Percentiles rank a stretch among this genome's conserved stretches.
phyloP scores from a whole-genome alignment of 2,113 vertebrate species.

The Phrynocephalus versicolor region DNA sequence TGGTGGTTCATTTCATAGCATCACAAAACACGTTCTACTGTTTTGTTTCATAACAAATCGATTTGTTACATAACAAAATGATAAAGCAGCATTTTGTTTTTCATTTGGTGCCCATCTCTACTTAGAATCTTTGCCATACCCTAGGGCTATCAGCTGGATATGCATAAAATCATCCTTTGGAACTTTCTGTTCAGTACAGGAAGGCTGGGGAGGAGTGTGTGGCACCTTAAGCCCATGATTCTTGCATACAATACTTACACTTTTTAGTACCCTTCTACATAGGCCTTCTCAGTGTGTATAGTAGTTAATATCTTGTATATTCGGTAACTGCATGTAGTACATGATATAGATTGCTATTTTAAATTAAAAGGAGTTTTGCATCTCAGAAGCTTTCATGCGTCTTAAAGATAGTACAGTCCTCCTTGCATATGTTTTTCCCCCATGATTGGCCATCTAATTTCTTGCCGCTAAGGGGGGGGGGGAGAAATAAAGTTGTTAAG shows the following conservation, averaged over 20 bases:
- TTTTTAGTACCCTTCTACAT: background rate
- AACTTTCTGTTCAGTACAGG: background rate
- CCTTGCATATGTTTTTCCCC: constrained; percentile 37
- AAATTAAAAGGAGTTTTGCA: constrained; percentile 49
- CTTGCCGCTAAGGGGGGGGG: background rate
- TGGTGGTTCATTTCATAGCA: too few relatives aligned
- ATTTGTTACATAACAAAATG: too few relatives aligned
- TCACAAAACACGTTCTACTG: too few relatives aligned
- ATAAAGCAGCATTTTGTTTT: too few relatives aligned
- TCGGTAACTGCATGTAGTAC: constrained; percentile 18
- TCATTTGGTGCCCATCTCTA: too few relatives aligned
- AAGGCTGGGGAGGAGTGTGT: too few relatives aligned
- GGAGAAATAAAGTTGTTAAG: constrained; percentile 45
- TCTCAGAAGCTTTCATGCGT: background rate
- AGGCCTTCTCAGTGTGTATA: constrained; percentile 33
- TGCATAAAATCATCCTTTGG: background rate
- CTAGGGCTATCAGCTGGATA: background rate
- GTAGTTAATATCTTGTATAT: constrained; percentile 30
- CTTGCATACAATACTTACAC: background rate
- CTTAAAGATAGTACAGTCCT: background rate
- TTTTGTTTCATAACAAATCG: too few relatives aligned
- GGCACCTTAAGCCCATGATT: background rate
- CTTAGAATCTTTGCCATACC: too few relatives aligned
- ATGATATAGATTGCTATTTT: constrained; percentile 49
- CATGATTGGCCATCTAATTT: constrained; percentile 28